Evolutionary conservation across 1,140 invertebrate genomes (phyloP), one percentile per base, ranked within the genome.

Genomic region (Bombus difficillimus): DNA sequence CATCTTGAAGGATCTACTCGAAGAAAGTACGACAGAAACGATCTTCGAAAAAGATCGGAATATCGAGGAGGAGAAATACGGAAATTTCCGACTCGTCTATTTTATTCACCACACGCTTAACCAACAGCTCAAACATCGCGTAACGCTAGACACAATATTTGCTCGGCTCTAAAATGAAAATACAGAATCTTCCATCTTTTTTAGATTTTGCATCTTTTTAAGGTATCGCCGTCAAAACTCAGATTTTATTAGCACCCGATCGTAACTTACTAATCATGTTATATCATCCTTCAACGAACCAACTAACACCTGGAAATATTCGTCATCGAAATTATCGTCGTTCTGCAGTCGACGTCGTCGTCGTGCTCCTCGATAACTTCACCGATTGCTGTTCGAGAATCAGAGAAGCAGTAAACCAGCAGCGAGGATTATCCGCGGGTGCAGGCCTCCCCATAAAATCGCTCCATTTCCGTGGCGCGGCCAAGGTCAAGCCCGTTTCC

Each of bases 381-480:
- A 15, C 9, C 10, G 12, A 32, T 18, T 2, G 28, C 5, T 12
- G 28, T 25, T 3, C 3, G 47, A 73, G 80, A 18, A n/a, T 13
- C 71, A n/a, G 9, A 25, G 28, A 1, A 22, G 39, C 72, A 66
- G 32, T 43, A 43, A 84, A 59, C 39, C 66, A 47, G 34, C n/a
- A 18, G 12, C 47, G 22, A 28, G 62, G 43, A 83, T 83, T 76
- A 66, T 78, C 18, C 41, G 22, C 37, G 62, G 64, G 39, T 53
- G n/a, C 74, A 62, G 43, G 22, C 10, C 59, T 32, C 53, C 25
- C 80, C 79, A 77, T 71, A 77, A 85, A 87, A 81, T 79, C 85
- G 88, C 57, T 83, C 88, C 68, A 81, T 87, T 89, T 90, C 74
- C 81, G 77, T 68, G 82, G 81, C 62, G 34, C 79, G 39, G n/a